These are phyloP conservation scores for Perognathus longimembris DNA, from an alignment of 2,113 vertebrate genomes.

Conservation along the genomic window DNA sequence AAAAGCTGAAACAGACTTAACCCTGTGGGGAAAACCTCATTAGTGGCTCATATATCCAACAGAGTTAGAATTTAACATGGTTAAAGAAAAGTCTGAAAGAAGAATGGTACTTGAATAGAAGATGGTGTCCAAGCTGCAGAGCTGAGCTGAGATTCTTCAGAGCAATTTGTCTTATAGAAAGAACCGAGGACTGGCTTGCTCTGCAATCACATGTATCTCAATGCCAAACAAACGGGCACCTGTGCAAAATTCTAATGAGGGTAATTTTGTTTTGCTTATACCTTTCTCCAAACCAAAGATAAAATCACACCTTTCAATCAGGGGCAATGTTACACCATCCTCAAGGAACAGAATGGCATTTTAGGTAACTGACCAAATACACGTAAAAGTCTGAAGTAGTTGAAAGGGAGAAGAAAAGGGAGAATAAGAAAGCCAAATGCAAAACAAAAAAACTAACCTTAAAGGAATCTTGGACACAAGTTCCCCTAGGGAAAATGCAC, in stretches of 20 bases:
- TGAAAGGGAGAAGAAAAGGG: neutral
- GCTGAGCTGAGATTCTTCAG: neutral
- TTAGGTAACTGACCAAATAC: neutral
- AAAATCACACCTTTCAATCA: neutral
- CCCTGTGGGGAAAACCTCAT: neutral
- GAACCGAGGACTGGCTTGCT: neutral
- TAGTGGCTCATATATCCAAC: neutral
- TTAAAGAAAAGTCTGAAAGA: neutral
- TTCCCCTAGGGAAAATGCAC: neutral
- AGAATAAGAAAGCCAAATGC: neutral
- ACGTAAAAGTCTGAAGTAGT: neutral
- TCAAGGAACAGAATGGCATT: neutral
- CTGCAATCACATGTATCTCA: neutral
- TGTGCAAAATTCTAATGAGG: neutral
- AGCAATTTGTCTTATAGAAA: neutral
- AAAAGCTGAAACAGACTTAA: neutral
- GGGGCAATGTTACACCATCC: neutral
- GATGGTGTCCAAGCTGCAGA: neutral
- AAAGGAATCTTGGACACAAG: neutral
- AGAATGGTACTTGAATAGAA: neutral
- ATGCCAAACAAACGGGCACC: neutral
- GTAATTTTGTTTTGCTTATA: neutral
- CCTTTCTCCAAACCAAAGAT: slow-evolving; percentile 12
- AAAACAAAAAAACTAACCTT: neutral
- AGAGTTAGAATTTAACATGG: neutral